phyloP scores from a whole-genome alignment of 2,888 invertebrate genomes.

The Nesidiocoris tenuis region DNA sequence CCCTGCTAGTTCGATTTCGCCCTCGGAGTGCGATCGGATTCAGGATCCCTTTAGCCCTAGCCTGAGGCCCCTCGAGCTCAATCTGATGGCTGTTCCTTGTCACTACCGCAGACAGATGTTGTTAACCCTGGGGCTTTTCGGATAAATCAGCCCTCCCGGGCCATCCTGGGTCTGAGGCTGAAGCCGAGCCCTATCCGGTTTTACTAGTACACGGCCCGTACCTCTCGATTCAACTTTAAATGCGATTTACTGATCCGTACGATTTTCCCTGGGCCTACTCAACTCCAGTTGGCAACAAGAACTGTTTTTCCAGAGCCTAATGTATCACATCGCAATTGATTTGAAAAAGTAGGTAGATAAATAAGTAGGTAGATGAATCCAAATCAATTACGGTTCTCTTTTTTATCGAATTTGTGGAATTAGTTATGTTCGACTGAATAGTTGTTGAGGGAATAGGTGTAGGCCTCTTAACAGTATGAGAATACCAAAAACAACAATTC shows the following conservation, averaged over 20 bases:
- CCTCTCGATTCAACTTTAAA: slow-evolving; percentile 38
- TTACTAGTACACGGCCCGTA: slow-evolving; percentile 9
- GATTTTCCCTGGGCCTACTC: not conserved
- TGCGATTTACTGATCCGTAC: slow-evolving; percentile 34
- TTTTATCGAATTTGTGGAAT: no score
- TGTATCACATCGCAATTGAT: no score
- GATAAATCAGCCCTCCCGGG: slow-evolving; percentile 23
- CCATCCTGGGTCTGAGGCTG: not conserved
- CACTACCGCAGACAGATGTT: slow-evolving; percentile 40
- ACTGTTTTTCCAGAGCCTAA: no score
- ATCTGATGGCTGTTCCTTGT: slow-evolving; percentile 41
- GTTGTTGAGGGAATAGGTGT: no score
- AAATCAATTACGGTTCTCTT: no score
- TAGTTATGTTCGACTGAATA: no score
- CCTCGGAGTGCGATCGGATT: not conserved
- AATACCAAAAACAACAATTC: no score
- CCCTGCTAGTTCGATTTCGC: not conserved
- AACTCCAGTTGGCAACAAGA: no score
- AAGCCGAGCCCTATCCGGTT: not conserved
- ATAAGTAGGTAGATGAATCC: no score
- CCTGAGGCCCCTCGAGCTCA: slow-evolving; percentile 16
- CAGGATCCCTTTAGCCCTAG: slow-evolving; percentile 26
- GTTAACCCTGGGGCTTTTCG: slow-evolving; percentile 38
- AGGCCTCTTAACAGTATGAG: no score
- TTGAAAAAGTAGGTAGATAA: no score